Percentiles rank a stretch among this genome's conserved stretches.
Evolutionary conservation across 2,113 vertebrate genomes (phyloP).

Genomic region (Monopterus albus): DNA sequence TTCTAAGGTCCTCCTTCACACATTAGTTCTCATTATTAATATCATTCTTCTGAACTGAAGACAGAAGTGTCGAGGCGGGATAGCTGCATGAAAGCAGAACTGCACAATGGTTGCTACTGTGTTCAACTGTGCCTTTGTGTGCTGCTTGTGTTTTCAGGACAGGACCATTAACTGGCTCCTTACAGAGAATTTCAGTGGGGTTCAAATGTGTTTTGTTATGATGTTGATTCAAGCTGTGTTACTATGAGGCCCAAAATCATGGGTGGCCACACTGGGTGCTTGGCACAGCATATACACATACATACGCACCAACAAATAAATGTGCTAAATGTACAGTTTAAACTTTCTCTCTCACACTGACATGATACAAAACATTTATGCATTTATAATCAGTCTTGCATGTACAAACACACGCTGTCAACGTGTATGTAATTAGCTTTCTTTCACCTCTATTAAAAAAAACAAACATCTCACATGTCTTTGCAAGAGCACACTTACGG

Average conservation of each 20-base stretch:
- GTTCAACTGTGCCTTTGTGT: conserved; percentile 28
- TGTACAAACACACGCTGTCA: background rate
- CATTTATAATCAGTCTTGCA: background rate
- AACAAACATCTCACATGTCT: background rate
- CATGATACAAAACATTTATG: background rate
- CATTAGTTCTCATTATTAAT: conserved; percentile 8
- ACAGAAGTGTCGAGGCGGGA: conserved; percentile 41
- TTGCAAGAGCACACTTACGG: background rate
- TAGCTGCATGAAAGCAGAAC: conserved; percentile 22
- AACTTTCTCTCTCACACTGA: too few relatives aligned
- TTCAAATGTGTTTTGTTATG: conserved; percentile 68
- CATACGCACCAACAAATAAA: conserved; percentile 3
- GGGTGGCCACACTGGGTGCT: conserved; percentile 71
- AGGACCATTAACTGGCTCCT: conserved; percentile 65
- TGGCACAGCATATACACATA: conserved; percentile 25
- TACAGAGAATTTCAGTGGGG: conserved; percentile 68
- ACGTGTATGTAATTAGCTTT: conserved; percentile 1
- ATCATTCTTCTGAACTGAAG: conserved; percentile 25
- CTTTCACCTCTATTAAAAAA: background rate
- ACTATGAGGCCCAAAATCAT: conserved; percentile 68
- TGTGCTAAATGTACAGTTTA: too few relatives aligned
- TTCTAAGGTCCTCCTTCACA: background rate
- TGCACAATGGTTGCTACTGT: conserved; percentile 56
- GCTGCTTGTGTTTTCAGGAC: conserved; percentile 58
- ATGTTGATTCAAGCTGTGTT: conserved; percentile 73